Evolutionary conservation across 2,888 invertebrate species (phyloP), one percentile per base, ranked within the genome.

Genomic region (Erynnis tages): DNA sequence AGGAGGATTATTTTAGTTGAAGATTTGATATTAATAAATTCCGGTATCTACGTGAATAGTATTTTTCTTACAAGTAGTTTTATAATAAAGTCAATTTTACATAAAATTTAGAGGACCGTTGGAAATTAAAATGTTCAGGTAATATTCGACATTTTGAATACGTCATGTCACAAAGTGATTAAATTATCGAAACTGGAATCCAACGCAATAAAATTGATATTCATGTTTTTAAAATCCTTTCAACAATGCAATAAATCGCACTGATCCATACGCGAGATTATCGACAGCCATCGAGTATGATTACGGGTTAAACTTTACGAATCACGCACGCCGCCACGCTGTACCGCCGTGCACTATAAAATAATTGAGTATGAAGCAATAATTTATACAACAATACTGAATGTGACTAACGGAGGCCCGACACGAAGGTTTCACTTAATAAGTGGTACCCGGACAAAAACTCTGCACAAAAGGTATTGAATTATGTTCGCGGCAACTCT

Each of bases 341-440:
- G 16, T 16, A 56, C 68, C 49, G 49, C 74, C 68, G 65, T 62
- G 66, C 65, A 71, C 71, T 71, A 66, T 72, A 76, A 73, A 76
- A 74, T 78, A 81, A 80, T 78, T 79, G 74, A 75, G 73, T 79
- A 77, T 76, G 70, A 79, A 76, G 70, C 75, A 78, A 82, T 84
- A 85, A 82, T 82, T 84, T 82, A 81, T 79, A 78, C 76, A 69
- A 78, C 75, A 75, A 79, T 82, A 87, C 81, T 82, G 79, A 82
- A 82, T 79, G 75, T 84, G 82, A 86, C 71, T 81, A 84, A 87
- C 79, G 77, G 76, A 71, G 63, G 60, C 60, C 62, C 71, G 76
- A 65, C 87, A 87, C 87, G 87, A 77, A 84, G 74, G 78, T 77
- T 82, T 80, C 79, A 72, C 66, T 69, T 79, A 82, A 81, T 82